A percentile compares a stretch with the other conserved stretches of the same genome.
Evolutionary conservation across 2,797 vertebrate genomes (phyloP).

Genomic region (Toxotes lorentzi): DNA sequence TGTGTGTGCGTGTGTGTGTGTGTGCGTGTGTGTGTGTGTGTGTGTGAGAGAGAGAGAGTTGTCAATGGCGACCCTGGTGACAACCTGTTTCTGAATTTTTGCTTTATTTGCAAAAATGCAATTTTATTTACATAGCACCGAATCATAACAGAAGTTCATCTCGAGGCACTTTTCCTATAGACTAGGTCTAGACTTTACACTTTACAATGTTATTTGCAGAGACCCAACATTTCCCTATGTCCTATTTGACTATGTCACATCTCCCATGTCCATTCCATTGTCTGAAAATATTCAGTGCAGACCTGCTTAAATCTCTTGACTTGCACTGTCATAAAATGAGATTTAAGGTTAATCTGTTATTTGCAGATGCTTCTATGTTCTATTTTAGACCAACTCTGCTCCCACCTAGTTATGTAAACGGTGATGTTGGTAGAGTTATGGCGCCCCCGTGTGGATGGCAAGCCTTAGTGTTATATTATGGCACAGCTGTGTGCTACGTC

Average conservation of each 20-base stretch:
- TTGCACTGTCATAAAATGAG: slow-evolving; percentile 21
- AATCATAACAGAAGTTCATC: no score
- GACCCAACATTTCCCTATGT: no score
- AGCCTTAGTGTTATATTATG: not conserved
- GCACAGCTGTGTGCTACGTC: not conserved
- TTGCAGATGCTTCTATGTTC: slow-evolving; percentile 51
- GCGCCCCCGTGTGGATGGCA: slow-evolving; percentile 62
- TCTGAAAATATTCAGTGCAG: not conserved
- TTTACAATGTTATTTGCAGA: no score
- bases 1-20: slow-evolving; percentile 17
- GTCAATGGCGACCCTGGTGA: no score
- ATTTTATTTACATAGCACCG: no score
- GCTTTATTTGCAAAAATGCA: no score
- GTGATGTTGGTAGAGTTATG: slow-evolving; percentile 15
- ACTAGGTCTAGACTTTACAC: no score
- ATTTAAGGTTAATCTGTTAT: slow-evolving; percentile 54
- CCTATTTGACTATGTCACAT: no score
- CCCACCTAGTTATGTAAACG: slow-evolving; percentile 60
- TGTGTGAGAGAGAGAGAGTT: no score
- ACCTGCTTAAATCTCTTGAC: slow-evolving; percentile 5
- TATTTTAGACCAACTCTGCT: slow-evolving; percentile 22
- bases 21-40: slow-evolving; percentile 14
- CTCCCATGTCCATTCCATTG: not conserved
- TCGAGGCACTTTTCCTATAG: no score
- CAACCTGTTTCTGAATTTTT: slow-evolving; percentile 2